A percentile compares a stretch with the other conserved stretches of the same genome.
Conservation (phyloP, 2,888 invertebrate genomes). For the Periphyllus acericola region DNA sequence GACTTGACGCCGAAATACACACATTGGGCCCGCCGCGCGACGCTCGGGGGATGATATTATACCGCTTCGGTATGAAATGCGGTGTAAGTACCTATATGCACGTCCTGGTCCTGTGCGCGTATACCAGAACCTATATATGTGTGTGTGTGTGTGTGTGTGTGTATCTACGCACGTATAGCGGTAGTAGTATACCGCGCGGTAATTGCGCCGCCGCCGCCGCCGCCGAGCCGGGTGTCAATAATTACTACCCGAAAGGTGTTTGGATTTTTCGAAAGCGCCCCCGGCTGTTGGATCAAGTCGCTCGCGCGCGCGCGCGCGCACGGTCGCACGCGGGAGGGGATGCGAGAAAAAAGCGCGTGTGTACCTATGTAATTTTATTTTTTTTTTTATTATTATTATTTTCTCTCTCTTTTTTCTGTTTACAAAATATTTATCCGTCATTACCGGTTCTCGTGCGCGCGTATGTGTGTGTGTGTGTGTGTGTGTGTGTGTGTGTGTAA, state of each 20-base stretch:
- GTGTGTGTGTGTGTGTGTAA: no score
- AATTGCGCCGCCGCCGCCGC: slow-evolving; percentile 32
- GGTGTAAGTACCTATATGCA: not conserved
- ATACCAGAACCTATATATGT: not conserved
- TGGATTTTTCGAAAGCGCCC: slow-evolving; percentile 37
- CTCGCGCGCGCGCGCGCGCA: not conserved
- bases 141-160: no score
- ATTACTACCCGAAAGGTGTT: slow-evolving; percentile 52
- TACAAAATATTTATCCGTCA: slow-evolving; percentile 56
- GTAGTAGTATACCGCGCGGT: slow-evolving; percentile 1
- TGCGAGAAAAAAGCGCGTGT: not conserved
- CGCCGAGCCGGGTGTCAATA: slow-evolving; percentile 52
- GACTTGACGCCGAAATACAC: not conserved
- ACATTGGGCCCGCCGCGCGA: not conserved
- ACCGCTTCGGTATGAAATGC: no score
- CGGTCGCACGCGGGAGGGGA: not conserved
- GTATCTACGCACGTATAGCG: not conserved
- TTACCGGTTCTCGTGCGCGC: slow-evolving; percentile 38
- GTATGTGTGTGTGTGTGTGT: not conserved
- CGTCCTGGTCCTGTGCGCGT: not conserved
- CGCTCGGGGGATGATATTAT: not conserved
- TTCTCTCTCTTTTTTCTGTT: slow-evolving; percentile 8
- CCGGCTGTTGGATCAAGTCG: slow-evolving; percentile 49
- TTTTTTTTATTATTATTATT: not conserved
- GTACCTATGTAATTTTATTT: not conserved